Percentiles rank a stretch among this genome's conserved stretches.
phyloP scores from a whole-genome alignment of 2,888 invertebrate species.

The Tenodera sinensis region DNA sequence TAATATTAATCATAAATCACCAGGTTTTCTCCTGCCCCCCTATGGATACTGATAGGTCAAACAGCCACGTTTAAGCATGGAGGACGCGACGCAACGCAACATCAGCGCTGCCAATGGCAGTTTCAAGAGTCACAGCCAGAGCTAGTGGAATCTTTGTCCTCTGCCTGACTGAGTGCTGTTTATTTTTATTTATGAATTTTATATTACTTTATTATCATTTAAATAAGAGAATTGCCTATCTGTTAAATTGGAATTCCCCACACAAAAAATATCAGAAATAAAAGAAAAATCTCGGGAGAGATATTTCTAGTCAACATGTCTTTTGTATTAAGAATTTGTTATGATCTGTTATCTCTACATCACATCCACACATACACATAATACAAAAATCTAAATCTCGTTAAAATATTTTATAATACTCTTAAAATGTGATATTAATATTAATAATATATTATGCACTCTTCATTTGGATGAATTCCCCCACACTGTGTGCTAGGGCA shows the following conservation, averaged over 20 bases:
- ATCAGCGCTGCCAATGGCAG: constrained; percentile 34
- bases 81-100: constrained; percentile 16
- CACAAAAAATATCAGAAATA: constrained; percentile 30
- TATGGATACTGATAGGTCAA: constrained; percentile 20
- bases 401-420: constrained; percentile 36
- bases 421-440: constrained; percentile 33
- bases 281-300: constrained; percentile 26
- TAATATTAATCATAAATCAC: constrained; percentile 13
- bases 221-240: constrained; percentile 34
- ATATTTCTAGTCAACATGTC: constrained; percentile 25
- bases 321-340: constrained; percentile 23
- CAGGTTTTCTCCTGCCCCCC: constrained; percentile 15
- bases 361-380: constrained; percentile 32
- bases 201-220: constrained; percentile 32
- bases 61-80: constrained; percentile 23
- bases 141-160: constrained; percentile 31
- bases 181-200: constrained; percentile 29
- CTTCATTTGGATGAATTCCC: constrained; percentile 24
- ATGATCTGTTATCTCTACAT: constrained; percentile 16
- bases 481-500: constrained; percentile 12
- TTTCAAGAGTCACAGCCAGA: constrained; percentile 37
- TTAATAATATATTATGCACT: constrained; percentile 30
- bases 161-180: constrained; percentile 33
- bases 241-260: constrained; percentile 28
- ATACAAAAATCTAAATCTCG: constrained; percentile 36